phyloP scores from a whole-genome alignment of 2,888 invertebrate genomes.

The Torymus texanus region DNA sequence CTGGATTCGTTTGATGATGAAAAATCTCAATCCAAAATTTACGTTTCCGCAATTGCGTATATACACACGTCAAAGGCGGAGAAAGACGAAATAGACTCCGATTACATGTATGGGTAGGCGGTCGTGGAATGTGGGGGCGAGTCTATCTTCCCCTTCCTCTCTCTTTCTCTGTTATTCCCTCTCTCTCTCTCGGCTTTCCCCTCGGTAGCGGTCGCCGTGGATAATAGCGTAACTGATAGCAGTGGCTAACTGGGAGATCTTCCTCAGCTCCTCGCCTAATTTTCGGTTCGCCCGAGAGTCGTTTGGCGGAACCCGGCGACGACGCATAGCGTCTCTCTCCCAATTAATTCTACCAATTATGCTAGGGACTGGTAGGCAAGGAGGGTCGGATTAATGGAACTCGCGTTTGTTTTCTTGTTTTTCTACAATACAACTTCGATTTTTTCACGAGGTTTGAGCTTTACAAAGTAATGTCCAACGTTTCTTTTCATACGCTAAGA shows the following conservation, averaged over 20 bases:
- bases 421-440: background rate
- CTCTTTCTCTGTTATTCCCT: too few species aligned
- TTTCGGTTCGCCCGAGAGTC: conserved; percentile 71
- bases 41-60: too few species aligned
- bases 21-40: too few species aligned
- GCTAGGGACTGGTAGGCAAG: background rate
- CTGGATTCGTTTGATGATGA: too few species aligned
- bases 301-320: conserved; percentile 55
- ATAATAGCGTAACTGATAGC: conserved; percentile 75
- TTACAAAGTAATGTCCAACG: too few species aligned
- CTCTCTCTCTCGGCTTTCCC: conserved; percentile 58
- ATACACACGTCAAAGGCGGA: conserved; percentile 14
- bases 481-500: too few species aligned
- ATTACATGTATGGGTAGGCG: background rate
- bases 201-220: conserved; percentile 62
- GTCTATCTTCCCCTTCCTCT: too few species aligned
- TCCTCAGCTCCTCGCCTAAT: conserved; percentile 68
- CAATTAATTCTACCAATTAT: conserved; percentile 56
- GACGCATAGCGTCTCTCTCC: conserved; percentile 37
- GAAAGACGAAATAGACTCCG: conserved; percentile 44
- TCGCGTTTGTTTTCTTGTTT: conserved; percentile 17
- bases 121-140: too few species aligned
- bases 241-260: conserved; percentile 69
- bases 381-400: conserved; percentile 37
- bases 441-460: too few species aligned